Evolutionary conservation across 2,113 vertebrate genomes (phyloP), one percentile per base, ranked within the genome.

Genomic region (Pyxicephalus adspersus): DNA sequence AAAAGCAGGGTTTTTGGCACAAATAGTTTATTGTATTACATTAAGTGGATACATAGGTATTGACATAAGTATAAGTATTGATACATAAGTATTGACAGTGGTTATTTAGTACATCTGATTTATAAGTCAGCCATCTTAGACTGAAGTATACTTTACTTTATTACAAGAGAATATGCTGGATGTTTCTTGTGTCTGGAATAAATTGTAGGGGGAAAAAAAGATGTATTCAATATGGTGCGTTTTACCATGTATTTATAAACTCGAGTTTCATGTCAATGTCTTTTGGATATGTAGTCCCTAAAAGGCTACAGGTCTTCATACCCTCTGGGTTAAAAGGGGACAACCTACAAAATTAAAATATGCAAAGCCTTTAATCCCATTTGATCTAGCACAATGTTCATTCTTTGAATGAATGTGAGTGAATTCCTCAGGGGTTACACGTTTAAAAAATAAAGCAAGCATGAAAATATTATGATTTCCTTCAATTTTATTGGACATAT

Each of bases 261-360:
- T 64, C 28, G 51, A 26, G 52, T 57, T 82, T 64, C 22, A 28
- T 82, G 71, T 64, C 70, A 58, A n/a, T 51, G 34, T 66, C 31
- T 82, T 58, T 45, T 65, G 20, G 51, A 31, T 29, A 55, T 28
- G 55, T 57, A 72, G 58, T 75, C 71, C 71, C 22, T 74, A 82
- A 82, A 75, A 54, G 55, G 34, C 23, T 75, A 52, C 80, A 65
- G 73, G 68, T 54, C 57, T 81, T 65, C 31, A 6, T 64, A 50
- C 52, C 54, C 18, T 52, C 50, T 55, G 52, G 77, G 29, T 68
- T 61, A 23, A 68, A 79, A 25, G 25, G 38, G 54, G 19, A 45
- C 20, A 68, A 34, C 29, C 65, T 54, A 58, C 55, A 70, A 67
- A 68, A 79, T 79, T 5, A 26, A 64, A 50, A 79, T 67, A 61